Evolutionary conservation across 2,888 invertebrate genomes (phyloP).

Genomic region (Patella ulyssiponensis): DNA sequence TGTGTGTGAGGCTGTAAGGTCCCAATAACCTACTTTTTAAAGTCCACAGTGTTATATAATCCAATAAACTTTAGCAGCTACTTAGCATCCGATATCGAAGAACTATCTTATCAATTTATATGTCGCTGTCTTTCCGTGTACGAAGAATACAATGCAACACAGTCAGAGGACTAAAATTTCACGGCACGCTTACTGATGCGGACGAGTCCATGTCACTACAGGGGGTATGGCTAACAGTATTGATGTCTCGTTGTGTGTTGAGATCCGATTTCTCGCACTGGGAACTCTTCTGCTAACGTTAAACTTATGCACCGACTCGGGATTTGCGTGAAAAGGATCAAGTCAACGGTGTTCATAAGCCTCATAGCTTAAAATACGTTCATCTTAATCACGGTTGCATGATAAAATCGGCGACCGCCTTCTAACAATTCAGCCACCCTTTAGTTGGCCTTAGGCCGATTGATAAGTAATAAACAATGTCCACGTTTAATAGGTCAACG

Average conservation of each 20-base stretch:
- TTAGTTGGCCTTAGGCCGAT: too few relatives aligned
- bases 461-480: too few relatives aligned
- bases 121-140: too few relatives aligned
- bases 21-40: too few relatives aligned
- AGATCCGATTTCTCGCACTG: constrained; percentile 13
- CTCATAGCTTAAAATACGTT: neutral
- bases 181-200: constrained; percentile 48
- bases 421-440: too few relatives aligned
- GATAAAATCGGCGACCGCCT: too few relatives aligned
- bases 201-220: constrained; percentile 36
- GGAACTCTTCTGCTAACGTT: constrained; percentile 10
- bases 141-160: too few relatives aligned
- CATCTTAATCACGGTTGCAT: too few relatives aligned
- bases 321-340: constrained; percentile 3
- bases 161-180: constrained; percentile 37
- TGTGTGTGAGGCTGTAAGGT: too few relatives aligned
- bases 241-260: constrained; percentile 5
- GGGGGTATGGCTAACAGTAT: constrained; percentile 14
- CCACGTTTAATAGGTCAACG: too few relatives aligned
- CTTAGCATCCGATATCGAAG: too few relatives aligned
- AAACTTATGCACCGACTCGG: constrained; percentile 5
- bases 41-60: neutral
- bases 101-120: too few relatives aligned
- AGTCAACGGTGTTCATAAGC: constrained; percentile 9
- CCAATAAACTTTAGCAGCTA: neutral